phyloP scores from a whole-genome alignment of 2,113 vertebrate species.

The Marmota flaviventris region DNA sequence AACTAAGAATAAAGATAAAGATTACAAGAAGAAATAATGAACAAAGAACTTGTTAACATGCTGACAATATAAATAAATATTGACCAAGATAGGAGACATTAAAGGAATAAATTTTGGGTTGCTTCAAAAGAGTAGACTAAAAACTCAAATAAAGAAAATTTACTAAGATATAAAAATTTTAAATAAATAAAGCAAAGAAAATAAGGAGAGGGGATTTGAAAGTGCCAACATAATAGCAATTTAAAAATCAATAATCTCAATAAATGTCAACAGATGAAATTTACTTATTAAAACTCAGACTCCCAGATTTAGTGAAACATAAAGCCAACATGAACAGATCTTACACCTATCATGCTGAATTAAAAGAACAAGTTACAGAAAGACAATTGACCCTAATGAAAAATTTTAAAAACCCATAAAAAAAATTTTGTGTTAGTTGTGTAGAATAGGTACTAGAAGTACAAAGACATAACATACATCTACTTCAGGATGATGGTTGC shows the following conservation, averaged over 20 bases:
- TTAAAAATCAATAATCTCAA: not conserved
- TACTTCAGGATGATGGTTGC: not conserved
- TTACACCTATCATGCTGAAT: not conserved
- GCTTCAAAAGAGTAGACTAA: not conserved
- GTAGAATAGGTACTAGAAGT: not conserved
- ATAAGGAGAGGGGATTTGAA: not conserved
- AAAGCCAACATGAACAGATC: not conserved
- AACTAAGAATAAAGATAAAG: not conserved
- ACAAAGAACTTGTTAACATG: not conserved
- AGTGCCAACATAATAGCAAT: not conserved
- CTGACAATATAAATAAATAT: not conserved
- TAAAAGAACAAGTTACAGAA: not conserved
- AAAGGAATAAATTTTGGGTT: not conserved
- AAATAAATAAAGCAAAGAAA: not conserved
- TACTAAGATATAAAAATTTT: not conserved
- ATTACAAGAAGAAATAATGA: not conserved
- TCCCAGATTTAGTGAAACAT: not conserved
- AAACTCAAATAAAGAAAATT: not conserved
- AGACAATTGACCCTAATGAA: not conserved
- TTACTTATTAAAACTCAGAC: not conserved
- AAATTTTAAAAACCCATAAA: not conserved
- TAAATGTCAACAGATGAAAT: not conserved
- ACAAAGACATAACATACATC: not conserved
- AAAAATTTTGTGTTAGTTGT: not conserved
- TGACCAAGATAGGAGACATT: not conserved